Percentiles rank a stretch among this genome's conserved stretches.
Conservation (phyloP, 2,888 invertebrate genomes). For the Amphipoea oculea region DNA sequence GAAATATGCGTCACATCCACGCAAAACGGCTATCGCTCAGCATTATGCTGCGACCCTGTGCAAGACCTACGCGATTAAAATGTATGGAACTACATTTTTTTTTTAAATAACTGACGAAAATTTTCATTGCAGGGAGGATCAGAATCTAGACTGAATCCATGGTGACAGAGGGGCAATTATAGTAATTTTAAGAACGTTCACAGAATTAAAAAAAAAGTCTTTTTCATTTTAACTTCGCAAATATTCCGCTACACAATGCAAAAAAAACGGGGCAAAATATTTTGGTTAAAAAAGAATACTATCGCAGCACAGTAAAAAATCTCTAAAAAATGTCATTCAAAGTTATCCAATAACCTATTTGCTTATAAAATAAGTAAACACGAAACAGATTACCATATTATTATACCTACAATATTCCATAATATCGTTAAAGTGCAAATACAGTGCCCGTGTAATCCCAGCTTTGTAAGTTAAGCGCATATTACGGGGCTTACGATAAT, state of each 20-base stretch:
- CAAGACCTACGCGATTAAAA: too few relatives aligned
- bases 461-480: slow-evolving; percentile 34
- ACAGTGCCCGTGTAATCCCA: slow-evolving; percentile 49
- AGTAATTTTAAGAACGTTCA: too few relatives aligned
- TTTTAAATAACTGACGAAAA: too few relatives aligned
- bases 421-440: slow-evolving; percentile 42
- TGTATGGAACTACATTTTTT: too few relatives aligned
- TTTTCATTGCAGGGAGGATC: too few relatives aligned
- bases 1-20: too few relatives aligned
- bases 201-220: too few relatives aligned
- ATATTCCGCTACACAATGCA: background rate
- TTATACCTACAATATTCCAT: background rate
- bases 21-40: too few relatives aligned
- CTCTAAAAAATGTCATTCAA: slow-evolving; percentile 11
- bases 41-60: too few relatives aligned
- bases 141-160: background rate
- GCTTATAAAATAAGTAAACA: slow-evolving; percentile 17
- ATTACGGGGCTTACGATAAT: slow-evolving; percentile 49
- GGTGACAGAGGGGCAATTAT: background rate
- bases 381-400: slow-evolving; percentile 22
- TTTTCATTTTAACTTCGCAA: background rate
- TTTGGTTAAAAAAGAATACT: background rate
- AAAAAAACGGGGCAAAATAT: background rate
- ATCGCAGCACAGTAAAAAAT: background rate
- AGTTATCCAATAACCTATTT: background rate